phyloP scores from a whole-genome alignment of 2,113 vertebrate species.

The Lethenteron camtschaticum region DNA sequence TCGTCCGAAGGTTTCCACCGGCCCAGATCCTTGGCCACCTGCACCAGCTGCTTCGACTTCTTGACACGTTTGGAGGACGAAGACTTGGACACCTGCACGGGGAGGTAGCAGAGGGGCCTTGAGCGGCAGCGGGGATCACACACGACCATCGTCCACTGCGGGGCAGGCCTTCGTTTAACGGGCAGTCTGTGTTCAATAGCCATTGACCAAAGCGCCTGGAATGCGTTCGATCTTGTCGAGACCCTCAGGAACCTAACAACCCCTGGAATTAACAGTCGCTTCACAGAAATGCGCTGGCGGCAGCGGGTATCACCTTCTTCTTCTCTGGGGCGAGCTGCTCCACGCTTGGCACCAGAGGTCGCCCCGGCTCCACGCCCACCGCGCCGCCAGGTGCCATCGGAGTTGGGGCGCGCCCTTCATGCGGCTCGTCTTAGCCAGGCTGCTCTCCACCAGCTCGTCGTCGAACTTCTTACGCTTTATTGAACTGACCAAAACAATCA shows the following conservation, averaged over 20 bases:
- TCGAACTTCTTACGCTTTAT: slow-evolving; percentile 95
- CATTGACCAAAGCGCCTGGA: no score
- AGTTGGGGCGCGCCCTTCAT: slow-evolving; percentile 24
- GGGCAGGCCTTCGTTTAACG: no score
- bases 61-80: slow-evolving; percentile 48
- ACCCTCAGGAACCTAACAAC: no score
- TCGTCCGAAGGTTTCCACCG: slow-evolving; percentile 81
- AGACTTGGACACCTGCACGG: slow-evolving; percentile 43
- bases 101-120: background rate
- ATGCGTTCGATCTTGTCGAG: no score
- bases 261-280: no score
- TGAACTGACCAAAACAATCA: slow-evolving; percentile 28
- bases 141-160: no score
- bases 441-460: slow-evolving; percentile 85
- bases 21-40: slow-evolving; percentile 76
- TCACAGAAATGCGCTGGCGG: no score
- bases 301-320: background rate
- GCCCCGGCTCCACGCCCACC: slow-evolving; percentile 46
- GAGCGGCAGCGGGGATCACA: background rate
- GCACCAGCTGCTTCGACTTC: slow-evolving; percentile 74
- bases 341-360: slow-evolving; percentile 38
- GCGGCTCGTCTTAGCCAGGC: slow-evolving; percentile 66
- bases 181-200: no score
- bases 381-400: slow-evolving; percentile 19
- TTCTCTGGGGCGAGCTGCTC: slow-evolving; percentile 14